Conservation (phyloP, 2,797 vertebrate genomes). For the Telmatherina bonti region DNA sequence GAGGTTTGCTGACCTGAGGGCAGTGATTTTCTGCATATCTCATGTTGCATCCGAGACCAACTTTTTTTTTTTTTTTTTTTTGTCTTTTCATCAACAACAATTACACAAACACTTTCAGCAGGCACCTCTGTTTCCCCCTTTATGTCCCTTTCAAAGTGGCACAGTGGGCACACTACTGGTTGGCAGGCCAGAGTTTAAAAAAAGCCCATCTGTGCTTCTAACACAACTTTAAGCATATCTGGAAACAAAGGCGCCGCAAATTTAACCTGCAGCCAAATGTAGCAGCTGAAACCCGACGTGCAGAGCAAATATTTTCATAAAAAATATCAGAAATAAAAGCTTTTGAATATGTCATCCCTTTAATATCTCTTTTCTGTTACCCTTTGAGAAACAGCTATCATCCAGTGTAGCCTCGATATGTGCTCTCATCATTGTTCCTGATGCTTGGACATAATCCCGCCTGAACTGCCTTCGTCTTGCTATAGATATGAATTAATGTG, state of each 20-base stretch:
- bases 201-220: slow-evolving; percentile 29
- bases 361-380: slow-evolving; percentile 50
- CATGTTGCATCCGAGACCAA: slow-evolving; percentile 18
- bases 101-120: slow-evolving; percentile 20
- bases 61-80: slow-evolving; percentile 2
- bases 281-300: slow-evolving; percentile 22
- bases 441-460: slow-evolving; percentile 55
- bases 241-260: slow-evolving; percentile 39
- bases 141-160: slow-evolving; percentile 2
- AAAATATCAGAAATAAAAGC: slow-evolving; percentile 58
- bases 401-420: slow-evolving; percentile 71
- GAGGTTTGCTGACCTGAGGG: slow-evolving; percentile 86
- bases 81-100: slow-evolving; percentile 11
- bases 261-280: slow-evolving; percentile 16
- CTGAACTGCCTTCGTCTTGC: slow-evolving; percentile 66
- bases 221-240: slow-evolving; percentile 12
- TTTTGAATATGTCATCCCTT: slow-evolving; percentile 72
- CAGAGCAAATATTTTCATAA: slow-evolving; percentile 82
- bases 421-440: slow-evolving; percentile 62
- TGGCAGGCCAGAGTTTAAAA: slow-evolving; percentile 80
- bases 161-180: slow-evolving; percentile 73
- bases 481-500: slow-evolving; percentile 81
- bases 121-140: slow-evolving; percentile 40
- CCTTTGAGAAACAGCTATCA: slow-evolving; percentile 55
- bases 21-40: slow-evolving; percentile 13